phyloP scores from a whole-genome alignment of 2,113 vertebrate genomes.

The Cheilinus undulatus region DNA sequence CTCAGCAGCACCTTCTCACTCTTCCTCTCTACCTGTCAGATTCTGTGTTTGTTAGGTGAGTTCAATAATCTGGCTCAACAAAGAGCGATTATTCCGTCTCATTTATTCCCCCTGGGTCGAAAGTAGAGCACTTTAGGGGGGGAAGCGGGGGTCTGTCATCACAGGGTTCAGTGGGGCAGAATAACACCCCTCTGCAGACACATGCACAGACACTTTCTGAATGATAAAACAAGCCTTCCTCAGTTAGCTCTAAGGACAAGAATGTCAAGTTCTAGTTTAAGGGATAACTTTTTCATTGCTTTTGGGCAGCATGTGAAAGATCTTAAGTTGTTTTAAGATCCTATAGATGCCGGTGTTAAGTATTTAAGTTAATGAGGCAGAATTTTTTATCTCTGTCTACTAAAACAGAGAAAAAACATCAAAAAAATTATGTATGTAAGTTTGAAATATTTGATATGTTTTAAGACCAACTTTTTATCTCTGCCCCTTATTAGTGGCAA shows the following conservation, averaged over 20 bases:
- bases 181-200: conserved; percentile 51
- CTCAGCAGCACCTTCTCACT: conserved; percentile 26
- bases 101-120: conserved; percentile 58
- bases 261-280: background rate
- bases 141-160: conserved; percentile 56
- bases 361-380: too few relatives aligned
- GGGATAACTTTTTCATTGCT: background rate
- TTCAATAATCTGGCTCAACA: conserved; percentile 40
- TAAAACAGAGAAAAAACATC: too few relatives aligned
- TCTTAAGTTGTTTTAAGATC: background rate
- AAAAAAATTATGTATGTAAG: too few relatives aligned
- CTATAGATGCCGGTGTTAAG: background rate
- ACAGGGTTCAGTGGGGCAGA: conserved; percentile 57
- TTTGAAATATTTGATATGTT: too few relatives aligned
- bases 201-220: conserved; percentile 32
- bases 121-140: conserved; percentile 49
- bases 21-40: conserved; percentile 48
- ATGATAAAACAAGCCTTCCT: conserved; percentile 45
- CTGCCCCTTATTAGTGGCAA: too few relatives aligned
- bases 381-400: too few relatives aligned
- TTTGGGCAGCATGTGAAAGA: background rate
- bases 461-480: too few relatives aligned
- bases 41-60: conserved; percentile 45
- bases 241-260: background rate
- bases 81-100: conserved; percentile 74